Evolutionary conservation across 1,140 invertebrate species (phyloP).

Genomic region (Apocrypta bakeri): DNA sequence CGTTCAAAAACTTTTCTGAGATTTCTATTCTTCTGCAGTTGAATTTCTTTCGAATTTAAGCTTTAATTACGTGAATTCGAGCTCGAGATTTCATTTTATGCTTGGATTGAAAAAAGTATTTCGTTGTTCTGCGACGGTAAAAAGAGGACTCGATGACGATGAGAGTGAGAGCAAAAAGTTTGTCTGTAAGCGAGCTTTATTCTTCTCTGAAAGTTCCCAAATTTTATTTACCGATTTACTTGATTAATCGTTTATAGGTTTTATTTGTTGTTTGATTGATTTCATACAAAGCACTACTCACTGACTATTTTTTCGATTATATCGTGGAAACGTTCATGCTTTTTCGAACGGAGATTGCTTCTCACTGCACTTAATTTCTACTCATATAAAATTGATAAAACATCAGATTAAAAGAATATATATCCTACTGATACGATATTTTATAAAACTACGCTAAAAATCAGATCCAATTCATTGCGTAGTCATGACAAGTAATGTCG

Average conservation of each 20-base stretch:
- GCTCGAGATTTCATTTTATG: constrained; percentile 20
- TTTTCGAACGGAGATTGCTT: too few species aligned
- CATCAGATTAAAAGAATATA: too few species aligned
- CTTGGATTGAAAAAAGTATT: constrained; percentile 28
- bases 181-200: background rate
- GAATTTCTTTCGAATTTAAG: constrained; percentile 29
- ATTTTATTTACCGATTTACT: background rate
- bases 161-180: constrained; percentile 1
- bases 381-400: too few species aligned
- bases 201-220: background rate
- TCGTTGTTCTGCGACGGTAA: constrained; percentile 9
- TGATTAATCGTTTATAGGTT: too few species aligned
- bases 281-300: background rate
- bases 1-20: constrained; percentile 30
- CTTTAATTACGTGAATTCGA: constrained; percentile 37
- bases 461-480: too few species aligned
- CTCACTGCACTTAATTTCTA: too few species aligned
- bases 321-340: too few species aligned
- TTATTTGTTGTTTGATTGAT: background rate
- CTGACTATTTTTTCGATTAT: too few species aligned
- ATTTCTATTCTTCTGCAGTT: constrained; percentile 28
- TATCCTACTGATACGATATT: too few species aligned
- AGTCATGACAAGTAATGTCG: too few species aligned
- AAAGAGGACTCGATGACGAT: background rate
- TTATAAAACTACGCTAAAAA: too few species aligned